Percentiles rank a stretch among this genome's conserved stretches.
phyloP scores from a whole-genome alignment of 2,797 vertebrate genomes.

The Oreonectes daqikongensis region DNA sequence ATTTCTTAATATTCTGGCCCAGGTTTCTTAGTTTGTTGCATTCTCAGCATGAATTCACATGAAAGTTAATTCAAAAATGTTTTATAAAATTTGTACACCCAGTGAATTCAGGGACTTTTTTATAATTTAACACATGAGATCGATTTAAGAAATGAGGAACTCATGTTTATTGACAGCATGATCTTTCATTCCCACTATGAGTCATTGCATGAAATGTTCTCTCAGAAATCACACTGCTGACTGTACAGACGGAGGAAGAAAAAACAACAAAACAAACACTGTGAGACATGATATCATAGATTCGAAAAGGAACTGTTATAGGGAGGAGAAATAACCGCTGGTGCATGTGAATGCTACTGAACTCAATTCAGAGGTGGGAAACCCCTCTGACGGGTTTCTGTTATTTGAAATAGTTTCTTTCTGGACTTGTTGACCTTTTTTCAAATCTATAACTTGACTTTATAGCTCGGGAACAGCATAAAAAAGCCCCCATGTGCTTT shows the following conservation, averaged over 20 bases:
- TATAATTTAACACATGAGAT: constrained; percentile 25
- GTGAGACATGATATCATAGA: neutral
- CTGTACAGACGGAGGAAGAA: constrained; percentile 7
- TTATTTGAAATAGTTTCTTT: neutral
- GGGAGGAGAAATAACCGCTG: neutral
- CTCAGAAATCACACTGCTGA: neutral
- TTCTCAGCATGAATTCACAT: neutral
- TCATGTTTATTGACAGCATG: constrained; percentile 8
- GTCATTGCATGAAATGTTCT: constrained; percentile 17
- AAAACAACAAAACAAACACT: constrained; percentile 19
- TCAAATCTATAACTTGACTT: neutral
- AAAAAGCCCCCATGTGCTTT: too few relatives aligned
- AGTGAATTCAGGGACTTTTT: neutral
- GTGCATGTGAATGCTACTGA: too few relatives aligned
- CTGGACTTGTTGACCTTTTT: neutral
- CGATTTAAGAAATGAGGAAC: constrained; percentile 13
- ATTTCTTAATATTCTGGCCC: neutral
- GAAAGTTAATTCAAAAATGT: constrained; percentile 20
- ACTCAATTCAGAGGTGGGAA: neutral
- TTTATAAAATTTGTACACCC: neutral
- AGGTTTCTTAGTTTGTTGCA: neutral
- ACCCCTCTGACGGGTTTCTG: neutral
- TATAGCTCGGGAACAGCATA: too few relatives aligned
- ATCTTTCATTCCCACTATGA: constrained; percentile 18
- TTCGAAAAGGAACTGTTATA: neutral